phyloP scores from a whole-genome alignment of 2,113 vertebrate genomes.

The Macaca mulatta region DNA sequence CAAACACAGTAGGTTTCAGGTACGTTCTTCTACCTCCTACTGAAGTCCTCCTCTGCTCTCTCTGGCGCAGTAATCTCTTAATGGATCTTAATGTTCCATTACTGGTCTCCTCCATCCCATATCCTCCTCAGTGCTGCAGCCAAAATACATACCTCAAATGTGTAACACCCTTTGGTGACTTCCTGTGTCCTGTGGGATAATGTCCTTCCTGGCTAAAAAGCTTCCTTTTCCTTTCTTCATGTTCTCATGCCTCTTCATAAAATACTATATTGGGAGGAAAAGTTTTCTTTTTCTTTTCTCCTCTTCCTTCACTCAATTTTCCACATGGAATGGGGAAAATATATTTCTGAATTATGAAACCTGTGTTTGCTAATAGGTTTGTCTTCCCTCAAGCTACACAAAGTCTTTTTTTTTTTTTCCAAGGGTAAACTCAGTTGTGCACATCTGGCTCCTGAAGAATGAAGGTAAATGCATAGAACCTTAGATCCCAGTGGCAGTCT shows the following conservation, averaged over 20 bases:
- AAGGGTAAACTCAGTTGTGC: neutral
- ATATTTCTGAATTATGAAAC: neutral
- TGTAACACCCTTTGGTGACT: neutral
- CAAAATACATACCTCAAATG: neutral
- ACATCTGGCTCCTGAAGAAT: neutral
- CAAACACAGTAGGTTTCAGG: too few species aligned
- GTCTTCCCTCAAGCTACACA: neutral
- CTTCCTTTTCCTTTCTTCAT: neutral
- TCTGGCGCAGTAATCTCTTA: neutral
- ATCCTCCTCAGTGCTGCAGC: rapidly evolving
- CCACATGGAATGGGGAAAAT: neutral
- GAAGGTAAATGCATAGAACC: neutral
- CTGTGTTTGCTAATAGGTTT: neutral
- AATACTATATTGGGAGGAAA: neutral
- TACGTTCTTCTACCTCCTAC: too few species aligned
- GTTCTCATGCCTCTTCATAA: neutral
- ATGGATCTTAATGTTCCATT: neutral
- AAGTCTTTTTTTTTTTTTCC: neutral
- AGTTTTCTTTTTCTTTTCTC: neutral
- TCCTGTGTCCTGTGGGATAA: neutral
- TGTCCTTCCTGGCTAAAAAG: neutral
- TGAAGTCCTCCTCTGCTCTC: neutral
- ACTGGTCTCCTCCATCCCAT: neutral
- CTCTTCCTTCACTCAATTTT: neutral
- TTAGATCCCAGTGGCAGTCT: neutral